Evolutionary conservation across 2,113 vertebrate genomes (phyloP), one percentile per base, ranked within the genome.

Genomic region (Ornithorhynchus anatinus): DNA sequence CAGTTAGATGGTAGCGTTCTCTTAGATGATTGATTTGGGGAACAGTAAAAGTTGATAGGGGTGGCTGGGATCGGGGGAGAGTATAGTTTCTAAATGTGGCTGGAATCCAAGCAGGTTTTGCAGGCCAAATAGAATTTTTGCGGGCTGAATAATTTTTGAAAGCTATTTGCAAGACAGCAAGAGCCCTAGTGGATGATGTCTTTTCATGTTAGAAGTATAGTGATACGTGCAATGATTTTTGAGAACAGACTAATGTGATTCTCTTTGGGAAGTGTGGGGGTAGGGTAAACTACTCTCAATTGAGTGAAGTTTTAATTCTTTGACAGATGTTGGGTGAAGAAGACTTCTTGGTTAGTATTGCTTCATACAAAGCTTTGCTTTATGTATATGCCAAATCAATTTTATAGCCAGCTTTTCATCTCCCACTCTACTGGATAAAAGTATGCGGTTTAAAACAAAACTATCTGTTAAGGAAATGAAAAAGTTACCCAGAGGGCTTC

Each of bases 351-450:
- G 16, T 60, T 65, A 65, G 20, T 53, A 51, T 20, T 20, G n/a
- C 53, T 84, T 75, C n/a, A 60, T 67, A 76, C 47, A 73, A 25
- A 43, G 47, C 23, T 27, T 63, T 36, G 78, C 51, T 80, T 79
- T 51, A 72, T 78, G 32, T 76, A 69, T 70, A 77, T 74, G 72
- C 72, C 75, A 83, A 88, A 87, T 73, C 22, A 87, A 65, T 59
- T 84, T 88, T 84, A 80, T 69, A 89, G 68, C n/a, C 84, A 65
- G 51, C 37, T 76, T 90, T 88, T 87, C 76, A 88, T 85, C 81
- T 85, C 56, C 69, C 35, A 47, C 44, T 72, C 59, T 84, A 56
- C 61, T 40, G 79, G 72, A 44, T 67, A 75, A 61, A 80, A 85
- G 44, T 72, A 75, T 80, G n/a, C 19, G 77, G 38, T 84, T 88